A percentile compares a stretch with the other conserved stretches of the same genome.
Evolutionary conservation across 2,888 invertebrate genomes (phyloP).

Genomic region (Brachyptera putata): DNA sequence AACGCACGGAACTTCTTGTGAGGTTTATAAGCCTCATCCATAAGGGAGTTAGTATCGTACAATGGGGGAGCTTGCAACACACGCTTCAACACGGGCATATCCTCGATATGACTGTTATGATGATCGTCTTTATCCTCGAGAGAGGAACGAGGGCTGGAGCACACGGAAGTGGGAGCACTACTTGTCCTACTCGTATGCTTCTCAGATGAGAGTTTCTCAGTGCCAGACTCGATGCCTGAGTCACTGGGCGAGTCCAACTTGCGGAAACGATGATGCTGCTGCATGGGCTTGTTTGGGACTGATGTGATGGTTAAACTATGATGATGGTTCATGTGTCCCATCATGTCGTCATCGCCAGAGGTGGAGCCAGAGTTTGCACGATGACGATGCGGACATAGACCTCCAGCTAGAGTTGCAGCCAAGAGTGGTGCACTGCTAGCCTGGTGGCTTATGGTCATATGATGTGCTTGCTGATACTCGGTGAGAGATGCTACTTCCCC

Average conservation of each 20-base stretch:
- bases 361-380: slow-evolving; percentile 68
- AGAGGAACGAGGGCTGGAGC: slow-evolving; percentile 81
- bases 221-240: slow-evolving; percentile 90
- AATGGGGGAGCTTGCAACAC: slow-evolving; percentile 89
- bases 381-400: slow-evolving; percentile 67
- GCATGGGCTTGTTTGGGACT: slow-evolving; percentile 43
- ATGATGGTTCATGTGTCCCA: slow-evolving; percentile 60
- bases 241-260: slow-evolving; percentile 89
- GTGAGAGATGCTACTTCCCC: slow-evolving; percentile 58
- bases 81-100: slow-evolving; percentile 90
- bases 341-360: slow-evolving; percentile 76
- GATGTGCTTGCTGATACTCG: slow-evolving; percentile 49
- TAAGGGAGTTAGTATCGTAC: slow-evolving; percentile 83
- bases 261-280: slow-evolving; percentile 48
- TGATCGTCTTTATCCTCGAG: slow-evolving; percentile 62
- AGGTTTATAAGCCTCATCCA: slow-evolving; percentile 94
- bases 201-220: slow-evolving; percentile 69
- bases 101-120: slow-evolving; percentile 56
- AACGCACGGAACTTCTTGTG: slow-evolving; percentile 92
- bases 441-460: slow-evolving; percentile 49
- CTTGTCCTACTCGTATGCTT: slow-evolving; percentile 59
- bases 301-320: slow-evolving; percentile 71
- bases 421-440: slow-evolving; percentile 71
- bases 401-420: slow-evolving; percentile 66
- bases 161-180: slow-evolving; percentile 66